phyloP scores from a whole-genome alignment of 2,113 vertebrate species.

The Drymodes brunneopygia region DNA sequence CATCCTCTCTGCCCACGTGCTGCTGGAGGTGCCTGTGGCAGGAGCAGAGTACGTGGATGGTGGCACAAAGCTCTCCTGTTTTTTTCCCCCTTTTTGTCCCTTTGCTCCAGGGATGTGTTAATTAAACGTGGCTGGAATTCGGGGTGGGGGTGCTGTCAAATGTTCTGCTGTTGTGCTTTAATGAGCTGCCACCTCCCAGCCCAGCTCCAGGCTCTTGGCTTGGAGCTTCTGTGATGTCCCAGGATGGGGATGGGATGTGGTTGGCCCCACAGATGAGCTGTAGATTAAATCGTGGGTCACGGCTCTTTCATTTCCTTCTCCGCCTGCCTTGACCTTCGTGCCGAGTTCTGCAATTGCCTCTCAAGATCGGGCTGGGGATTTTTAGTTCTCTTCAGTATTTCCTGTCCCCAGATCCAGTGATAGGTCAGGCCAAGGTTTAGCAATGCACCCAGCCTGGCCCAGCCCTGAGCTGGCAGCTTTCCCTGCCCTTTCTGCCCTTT shows the following conservation, averaged over 20 bases:
- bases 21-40: not conserved
- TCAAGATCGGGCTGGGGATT: not conserved
- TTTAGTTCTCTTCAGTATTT: not conserved
- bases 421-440: not conserved
- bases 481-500: not conserved
- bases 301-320: not conserved
- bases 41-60: fast-evolving
- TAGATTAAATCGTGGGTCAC: not conserved
- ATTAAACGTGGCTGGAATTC: fast-evolving
- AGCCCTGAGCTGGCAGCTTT: not conserved
- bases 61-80: not conserved
- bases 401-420: not conserved
- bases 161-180: fast-evolving
- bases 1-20: fast-evolving
- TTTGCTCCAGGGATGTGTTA: fast-evolving
- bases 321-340: constrained; percentile 21
- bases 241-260: not conserved
- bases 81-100: fast-evolving
- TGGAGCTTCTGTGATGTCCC: not conserved
- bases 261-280: fast-evolving
- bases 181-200: not conserved
- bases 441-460: fast-evolving
- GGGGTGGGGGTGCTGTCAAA: fast-evolving
- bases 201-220: not conserved
- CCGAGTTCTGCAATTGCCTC: not conserved